Percentiles rank a stretch among this genome's conserved stretches.
Evolutionary conservation across 2,113 vertebrate species (phyloP).

Genomic region (Hystrix brachyura): DNA sequence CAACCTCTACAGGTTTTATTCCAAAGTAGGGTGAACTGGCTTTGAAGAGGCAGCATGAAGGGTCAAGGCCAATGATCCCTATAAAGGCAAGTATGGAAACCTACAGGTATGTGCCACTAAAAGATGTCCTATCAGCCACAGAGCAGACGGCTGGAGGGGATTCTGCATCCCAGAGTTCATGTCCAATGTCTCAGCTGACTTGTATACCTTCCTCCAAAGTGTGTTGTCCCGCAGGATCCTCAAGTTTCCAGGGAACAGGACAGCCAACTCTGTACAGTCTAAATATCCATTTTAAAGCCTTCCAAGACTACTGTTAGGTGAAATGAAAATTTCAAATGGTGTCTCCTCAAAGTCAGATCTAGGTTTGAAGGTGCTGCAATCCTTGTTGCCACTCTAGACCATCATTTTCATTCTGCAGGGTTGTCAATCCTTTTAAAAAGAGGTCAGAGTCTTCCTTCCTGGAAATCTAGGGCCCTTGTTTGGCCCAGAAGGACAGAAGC

Average conservation of each 20-base stretch:
- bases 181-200: constrained; percentile 19
- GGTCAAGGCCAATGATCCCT: neutral
- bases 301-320: neutral
- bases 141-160: neutral
- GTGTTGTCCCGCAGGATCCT: neutral
- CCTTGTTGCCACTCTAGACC: neutral
- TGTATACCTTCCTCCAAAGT: neutral
- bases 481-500: neutral
- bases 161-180: constrained; percentile 4
- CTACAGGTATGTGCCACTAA: neutral
- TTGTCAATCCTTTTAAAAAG: neutral
- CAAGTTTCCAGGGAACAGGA: neutral
- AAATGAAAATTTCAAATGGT: neutral
- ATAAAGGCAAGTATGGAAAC: neutral
- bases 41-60: neutral
- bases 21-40: neutral
- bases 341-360: neutral
- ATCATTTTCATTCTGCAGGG: neutral
- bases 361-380: neutral
- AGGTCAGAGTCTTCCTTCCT: neutral
- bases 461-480: neutral
- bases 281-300: neutral
- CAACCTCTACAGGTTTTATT: neutral
- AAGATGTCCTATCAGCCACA: neutral
- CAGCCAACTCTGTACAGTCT: neutral